phyloP scores from a whole-genome alignment of 2,113 vertebrate genomes.

The Sebastes fasciatus region DNA sequence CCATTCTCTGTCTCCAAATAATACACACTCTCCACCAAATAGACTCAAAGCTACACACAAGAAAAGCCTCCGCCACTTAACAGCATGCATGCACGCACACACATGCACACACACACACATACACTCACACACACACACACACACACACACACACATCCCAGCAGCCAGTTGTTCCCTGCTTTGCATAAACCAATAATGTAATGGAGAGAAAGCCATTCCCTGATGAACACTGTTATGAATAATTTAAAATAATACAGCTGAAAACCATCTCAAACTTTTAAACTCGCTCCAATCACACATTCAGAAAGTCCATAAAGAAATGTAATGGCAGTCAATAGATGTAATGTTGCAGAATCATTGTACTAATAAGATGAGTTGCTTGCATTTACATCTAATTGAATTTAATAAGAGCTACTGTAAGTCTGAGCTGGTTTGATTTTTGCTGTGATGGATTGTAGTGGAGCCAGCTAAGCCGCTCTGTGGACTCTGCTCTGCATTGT shows the following conservation, averaged over 20 bases:
- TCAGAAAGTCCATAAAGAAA: conserved; percentile 69
- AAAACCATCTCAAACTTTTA: conserved; percentile 72
- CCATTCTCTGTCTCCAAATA: neutral
- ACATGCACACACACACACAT: neutral
- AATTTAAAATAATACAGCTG: conserved; percentile 66
- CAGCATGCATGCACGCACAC: conserved; percentile 7
- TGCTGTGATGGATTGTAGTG: conserved; percentile 54
- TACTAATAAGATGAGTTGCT: conserved; percentile 70
- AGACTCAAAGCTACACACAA: conserved; percentile 25
- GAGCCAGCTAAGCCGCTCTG: conserved; percentile 23
- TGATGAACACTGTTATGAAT: conserved; percentile 73
- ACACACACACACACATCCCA: conserved; percentile 29
- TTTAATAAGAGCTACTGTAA: conserved; percentile 52
- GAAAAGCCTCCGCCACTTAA: conserved; percentile 27
- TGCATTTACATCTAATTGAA: conserved; percentile 70
- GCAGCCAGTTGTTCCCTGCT: conserved; percentile 58
- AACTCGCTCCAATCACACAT: conserved; percentile 65
- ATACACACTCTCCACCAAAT: neutral
- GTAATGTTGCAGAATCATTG: conserved; percentile 71
- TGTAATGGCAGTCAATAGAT: conserved; percentile 69
- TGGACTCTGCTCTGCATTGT: conserved; percentile 26
- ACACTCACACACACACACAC: conserved; percentile 15
- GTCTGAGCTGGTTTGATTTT: conserved; percentile 54
- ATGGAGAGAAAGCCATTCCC: conserved; percentile 73
- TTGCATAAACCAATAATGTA: conserved; percentile 81